These are phyloP conservation scores for Babylonia areolata DNA, from an alignment of 1,140 invertebrate species.

Conservation along the genomic window DNA sequence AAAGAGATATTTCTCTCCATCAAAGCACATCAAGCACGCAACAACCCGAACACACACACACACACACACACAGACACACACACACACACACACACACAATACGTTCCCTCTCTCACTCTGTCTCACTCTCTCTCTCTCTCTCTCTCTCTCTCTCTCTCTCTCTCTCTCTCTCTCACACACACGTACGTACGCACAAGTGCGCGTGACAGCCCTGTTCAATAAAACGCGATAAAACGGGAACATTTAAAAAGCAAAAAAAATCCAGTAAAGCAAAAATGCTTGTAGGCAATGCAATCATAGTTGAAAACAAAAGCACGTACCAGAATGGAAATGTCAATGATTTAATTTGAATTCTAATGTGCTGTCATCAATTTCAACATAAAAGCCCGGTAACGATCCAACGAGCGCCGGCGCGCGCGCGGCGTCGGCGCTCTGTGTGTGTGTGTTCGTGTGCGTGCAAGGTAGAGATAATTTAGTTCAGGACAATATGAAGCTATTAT, in stretches of 20 bases:
- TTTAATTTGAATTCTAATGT: neutral
- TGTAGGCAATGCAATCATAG: too few relatives aligned
- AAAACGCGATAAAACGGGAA: neutral
- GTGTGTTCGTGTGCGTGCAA: neutral
- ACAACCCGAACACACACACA: neutral
- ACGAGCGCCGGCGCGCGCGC: neutral
- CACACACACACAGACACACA: neutral
- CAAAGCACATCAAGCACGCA: too few relatives aligned
- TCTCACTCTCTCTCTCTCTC: too few relatives aligned
- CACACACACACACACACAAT: slow-evolving; percentile 7
- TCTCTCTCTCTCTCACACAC: too few relatives aligned
- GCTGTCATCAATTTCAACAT: neutral
- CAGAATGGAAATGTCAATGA: neutral
- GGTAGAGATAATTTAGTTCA: neutral
- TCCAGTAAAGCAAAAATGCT: too few relatives aligned
- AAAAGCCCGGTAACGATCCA: neutral
- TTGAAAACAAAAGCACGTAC: too few relatives aligned
- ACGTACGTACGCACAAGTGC: too few relatives aligned
- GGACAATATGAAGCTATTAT: neutral
- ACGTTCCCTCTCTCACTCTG: too few relatives aligned
- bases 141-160: too few relatives aligned
- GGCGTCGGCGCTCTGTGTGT: neutral
- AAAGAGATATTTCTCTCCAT: too few relatives aligned
- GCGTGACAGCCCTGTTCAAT: too few relatives aligned
- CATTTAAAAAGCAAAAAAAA: too few relatives aligned